A percentile compares a stretch with the other conserved stretches of the same genome.
Evolutionary conservation across 2,113 vertebrate genomes (phyloP).

Genomic region (Nestor notabilis): DNA sequence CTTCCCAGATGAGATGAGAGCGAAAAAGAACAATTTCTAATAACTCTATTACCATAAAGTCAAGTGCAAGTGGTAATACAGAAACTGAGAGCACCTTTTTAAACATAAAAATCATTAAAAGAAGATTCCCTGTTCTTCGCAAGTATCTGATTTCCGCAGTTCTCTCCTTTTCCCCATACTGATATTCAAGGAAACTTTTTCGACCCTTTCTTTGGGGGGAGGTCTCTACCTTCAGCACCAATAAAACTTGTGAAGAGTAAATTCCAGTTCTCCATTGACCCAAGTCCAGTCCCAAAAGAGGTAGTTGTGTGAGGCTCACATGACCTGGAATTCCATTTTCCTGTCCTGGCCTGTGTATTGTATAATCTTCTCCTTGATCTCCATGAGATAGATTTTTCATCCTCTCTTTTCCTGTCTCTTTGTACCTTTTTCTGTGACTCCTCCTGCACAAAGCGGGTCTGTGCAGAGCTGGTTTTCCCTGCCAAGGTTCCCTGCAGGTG

Average conservation of each 20-base stretch:
- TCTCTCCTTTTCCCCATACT: neutral
- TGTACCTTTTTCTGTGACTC: neutral
- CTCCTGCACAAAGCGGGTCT: neutral
- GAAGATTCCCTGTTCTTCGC: neutral
- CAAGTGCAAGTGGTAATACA: neutral
- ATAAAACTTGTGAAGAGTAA: neutral
- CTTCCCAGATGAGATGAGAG: neutral
- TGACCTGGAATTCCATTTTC: neutral
- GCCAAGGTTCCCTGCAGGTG: neutral
- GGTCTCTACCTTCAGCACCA: neutral
- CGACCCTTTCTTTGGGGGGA: neutral
- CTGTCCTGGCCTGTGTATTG: neutral
- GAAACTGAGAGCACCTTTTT: neutral
- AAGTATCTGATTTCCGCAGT: neutral
- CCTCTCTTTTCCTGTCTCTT: neutral
- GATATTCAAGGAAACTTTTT: neutral
- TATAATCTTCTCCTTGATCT: neutral
- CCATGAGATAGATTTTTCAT: neutral
- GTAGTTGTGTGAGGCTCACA: neutral
- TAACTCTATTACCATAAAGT: neutral
- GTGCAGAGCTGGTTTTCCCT: neutral
- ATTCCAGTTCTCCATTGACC: neutral
- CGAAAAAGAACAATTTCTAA: neutral
- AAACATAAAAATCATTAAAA: neutral
- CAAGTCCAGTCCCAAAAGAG: neutral